These are phyloP conservation scores for Marasmarcha lunaedactyla DNA, from an alignment of 2,888 invertebrate genomes.

Conservation along the genomic window DNA sequence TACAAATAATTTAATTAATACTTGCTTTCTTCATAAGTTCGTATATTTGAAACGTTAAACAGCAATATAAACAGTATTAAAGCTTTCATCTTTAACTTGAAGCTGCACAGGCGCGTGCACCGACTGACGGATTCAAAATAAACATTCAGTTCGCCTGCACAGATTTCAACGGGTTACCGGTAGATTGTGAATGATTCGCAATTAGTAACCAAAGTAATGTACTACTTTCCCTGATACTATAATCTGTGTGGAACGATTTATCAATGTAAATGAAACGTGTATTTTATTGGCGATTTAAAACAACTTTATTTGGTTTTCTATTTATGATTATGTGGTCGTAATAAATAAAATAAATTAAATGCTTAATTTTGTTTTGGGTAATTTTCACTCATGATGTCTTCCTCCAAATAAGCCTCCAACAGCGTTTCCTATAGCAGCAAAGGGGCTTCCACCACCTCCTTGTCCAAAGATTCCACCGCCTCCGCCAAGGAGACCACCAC, in stretches of 20 bases:
- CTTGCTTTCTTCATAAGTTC: neutral
- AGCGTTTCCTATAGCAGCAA: constrained; percentile 49
- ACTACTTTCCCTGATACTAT: neutral
- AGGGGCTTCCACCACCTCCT: constrained; percentile 36
- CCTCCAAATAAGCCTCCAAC: constrained; percentile 47
- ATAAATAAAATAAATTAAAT: no score
- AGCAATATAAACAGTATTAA: neutral
- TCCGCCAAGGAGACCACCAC: constrained; percentile 17
- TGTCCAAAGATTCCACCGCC: neutral
- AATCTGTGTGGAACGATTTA: neutral
- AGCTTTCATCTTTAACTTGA: neutral
- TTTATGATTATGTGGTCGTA: neutral
- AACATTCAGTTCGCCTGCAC: constrained; percentile 41
- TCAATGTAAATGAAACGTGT: neutral
- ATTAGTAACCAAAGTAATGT: no score
- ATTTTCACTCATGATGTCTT: constrained; percentile 13
- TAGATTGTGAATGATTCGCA: neutral
- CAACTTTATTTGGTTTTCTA: no score
- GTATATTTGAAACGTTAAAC: neutral
- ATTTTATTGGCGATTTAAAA: no score
- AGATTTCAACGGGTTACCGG: constrained; percentile 48
- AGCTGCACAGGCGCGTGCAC: no score
- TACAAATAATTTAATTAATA: neutral
- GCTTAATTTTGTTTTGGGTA: no score
- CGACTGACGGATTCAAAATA: constrained; percentile 34